Conservation (phyloP, 2,113 vertebrate species). For the Syrrhaptes paradoxus region DNA sequence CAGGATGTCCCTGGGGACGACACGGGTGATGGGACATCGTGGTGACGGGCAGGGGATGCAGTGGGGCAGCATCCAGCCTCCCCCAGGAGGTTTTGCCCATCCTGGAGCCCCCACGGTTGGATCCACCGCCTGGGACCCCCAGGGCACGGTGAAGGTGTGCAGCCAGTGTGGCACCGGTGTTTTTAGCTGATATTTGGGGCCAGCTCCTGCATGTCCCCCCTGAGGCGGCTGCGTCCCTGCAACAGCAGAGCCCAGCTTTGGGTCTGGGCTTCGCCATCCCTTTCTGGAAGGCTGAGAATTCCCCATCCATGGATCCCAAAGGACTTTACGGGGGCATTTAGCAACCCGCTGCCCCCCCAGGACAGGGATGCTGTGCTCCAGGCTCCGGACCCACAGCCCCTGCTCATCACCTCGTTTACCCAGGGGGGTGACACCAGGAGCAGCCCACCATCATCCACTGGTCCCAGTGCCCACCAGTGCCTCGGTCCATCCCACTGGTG, state of each 20-base stretch:
- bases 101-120: background rate
- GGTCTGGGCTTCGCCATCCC: background rate
- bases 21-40: accelerated
- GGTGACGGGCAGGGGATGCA: background rate
- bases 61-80: background rate
- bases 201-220: accelerated
- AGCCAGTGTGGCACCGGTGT: accelerated
- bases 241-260: background rate
- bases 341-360: background rate
- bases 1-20: background rate
- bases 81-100: background rate
- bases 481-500: accelerated
- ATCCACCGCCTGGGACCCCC: too few species aligned
- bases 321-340: background rate
- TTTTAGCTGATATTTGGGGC: background rate
- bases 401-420: accelerated
- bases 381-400: background rate
- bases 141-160: too few species aligned
- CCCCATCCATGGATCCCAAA: background rate
- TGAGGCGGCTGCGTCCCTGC: background rate
- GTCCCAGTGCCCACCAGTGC: background rate
- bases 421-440: background rate
- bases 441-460: too few species aligned
- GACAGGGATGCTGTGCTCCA: accelerated
- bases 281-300: background rate